These are phyloP conservation scores for Coenonympha glycerion DNA, from an alignment of 2,888 invertebrate genomes.

Conservation along the genomic window DNA sequence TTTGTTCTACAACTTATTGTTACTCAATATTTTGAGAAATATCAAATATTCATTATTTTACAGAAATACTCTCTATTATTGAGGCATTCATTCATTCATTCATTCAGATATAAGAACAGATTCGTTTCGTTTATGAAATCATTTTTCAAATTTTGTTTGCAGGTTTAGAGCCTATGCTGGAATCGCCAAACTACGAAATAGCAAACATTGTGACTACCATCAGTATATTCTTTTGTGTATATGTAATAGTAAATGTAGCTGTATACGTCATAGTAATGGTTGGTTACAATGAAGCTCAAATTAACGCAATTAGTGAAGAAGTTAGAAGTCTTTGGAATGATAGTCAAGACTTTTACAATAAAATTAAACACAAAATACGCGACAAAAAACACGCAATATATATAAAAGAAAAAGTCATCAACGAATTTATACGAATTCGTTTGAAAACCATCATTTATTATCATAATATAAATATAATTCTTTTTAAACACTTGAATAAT, in stretches of 20 bases:
- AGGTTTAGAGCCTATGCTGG: constrained; percentile 49
- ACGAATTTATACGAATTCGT: constrained; percentile 34
- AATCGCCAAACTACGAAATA: constrained; percentile 49
- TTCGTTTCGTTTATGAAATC: too few relatives aligned
- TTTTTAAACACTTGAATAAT: constrained; percentile 36
- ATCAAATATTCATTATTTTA: too few relatives aligned
- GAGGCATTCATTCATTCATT: too few relatives aligned
- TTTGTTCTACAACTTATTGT: too few relatives aligned
- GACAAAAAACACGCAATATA: not conserved
- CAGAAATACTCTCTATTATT: too few relatives aligned
- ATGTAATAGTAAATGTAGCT: constrained; percentile 38
- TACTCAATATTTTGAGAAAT: too few relatives aligned
- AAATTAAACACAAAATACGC: not conserved
- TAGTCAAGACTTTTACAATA: constrained; percentile 28
- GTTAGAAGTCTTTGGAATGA: constrained; percentile 41
- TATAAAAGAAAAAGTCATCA: constrained; percentile 27
- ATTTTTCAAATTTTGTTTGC: constrained; percentile 3
- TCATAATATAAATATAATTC: constrained; percentile 37
- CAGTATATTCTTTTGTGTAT: constrained; percentile 34
- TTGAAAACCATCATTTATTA: constrained; percentile 36
- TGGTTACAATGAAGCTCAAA: constrained; percentile 49
- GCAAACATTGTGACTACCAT: constrained; percentile 30
- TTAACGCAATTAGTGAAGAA: constrained; percentile 46
- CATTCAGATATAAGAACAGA: too few relatives aligned
- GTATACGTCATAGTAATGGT: constrained; percentile 40